phyloP scores from a whole-genome alignment of 2,113 vertebrate species.

The Noturus placidus region DNA sequence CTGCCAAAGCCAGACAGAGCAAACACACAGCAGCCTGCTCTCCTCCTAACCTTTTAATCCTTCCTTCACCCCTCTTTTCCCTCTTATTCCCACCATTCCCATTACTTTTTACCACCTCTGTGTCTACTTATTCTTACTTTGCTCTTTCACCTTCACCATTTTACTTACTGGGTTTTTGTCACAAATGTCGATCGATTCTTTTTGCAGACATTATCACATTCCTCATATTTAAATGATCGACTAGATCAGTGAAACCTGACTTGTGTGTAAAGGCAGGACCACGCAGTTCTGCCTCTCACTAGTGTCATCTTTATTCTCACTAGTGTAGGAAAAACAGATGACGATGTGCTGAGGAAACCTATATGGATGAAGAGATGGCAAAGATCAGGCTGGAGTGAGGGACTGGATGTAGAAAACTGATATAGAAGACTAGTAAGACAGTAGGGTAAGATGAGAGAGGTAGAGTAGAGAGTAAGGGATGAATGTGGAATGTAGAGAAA shows the following conservation, averaged over 20 bases:
- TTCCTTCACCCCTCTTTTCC: conserved; percentile 39
- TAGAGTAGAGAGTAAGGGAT: neutral
- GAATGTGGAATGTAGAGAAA: conserved; percentile 46
- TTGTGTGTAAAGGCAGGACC: conserved; percentile 36
- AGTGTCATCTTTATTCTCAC: conserved; percentile 16
- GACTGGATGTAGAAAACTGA: conserved; percentile 7
- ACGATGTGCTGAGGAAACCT: conserved; percentile 8
- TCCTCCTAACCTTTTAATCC: conserved; percentile 53
- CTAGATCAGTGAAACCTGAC: conserved; percentile 42
- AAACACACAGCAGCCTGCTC: conserved; percentile 50
- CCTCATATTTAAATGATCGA: conserved; percentile 32
- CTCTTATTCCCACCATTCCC: conserved; percentile 30
- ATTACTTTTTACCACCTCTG: conserved; percentile 35
- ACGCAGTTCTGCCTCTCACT: conserved; percentile 8
- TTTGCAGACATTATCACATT: conserved; percentile 7
- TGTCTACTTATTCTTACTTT: neutral
- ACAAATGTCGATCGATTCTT: conserved; percentile 12
- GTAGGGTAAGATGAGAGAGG: conserved; percentile 18
- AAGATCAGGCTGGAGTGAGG: neutral
- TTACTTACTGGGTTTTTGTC: neutral
- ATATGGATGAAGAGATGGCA: neutral
- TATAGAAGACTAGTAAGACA: conserved; percentile 25
- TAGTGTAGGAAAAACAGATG: neutral
- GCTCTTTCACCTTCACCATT: neutral
- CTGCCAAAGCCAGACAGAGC: conserved; percentile 48